Percentiles rank a stretch among this genome's conserved stretches.
phyloP scores from a whole-genome alignment of 2,797 vertebrate species.

The Lemur catta region DNA sequence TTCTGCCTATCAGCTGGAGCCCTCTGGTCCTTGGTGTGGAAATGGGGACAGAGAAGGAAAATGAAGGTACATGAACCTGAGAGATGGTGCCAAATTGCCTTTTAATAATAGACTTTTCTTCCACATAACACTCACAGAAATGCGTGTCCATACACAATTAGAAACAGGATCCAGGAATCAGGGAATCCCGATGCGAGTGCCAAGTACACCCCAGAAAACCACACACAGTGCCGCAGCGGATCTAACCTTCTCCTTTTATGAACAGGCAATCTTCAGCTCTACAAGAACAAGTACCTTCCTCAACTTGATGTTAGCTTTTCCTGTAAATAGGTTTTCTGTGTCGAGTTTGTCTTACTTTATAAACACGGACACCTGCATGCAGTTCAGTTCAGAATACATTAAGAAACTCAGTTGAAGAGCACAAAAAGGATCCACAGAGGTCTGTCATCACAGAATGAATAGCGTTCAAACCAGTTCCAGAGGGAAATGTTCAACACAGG shows the following conservation, averaged over 20 bases:
- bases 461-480: neutral
- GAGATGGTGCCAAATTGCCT: neutral
- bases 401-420: neutral
- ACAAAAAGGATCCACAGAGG: neutral
- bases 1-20: neutral
- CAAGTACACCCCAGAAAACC: neutral
- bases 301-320: neutral
- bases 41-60: neutral
- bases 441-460: neutral
- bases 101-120: neutral
- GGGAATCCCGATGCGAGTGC: neutral
- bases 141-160: neutral
- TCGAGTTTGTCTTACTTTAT: neutral
- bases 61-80: neutral
- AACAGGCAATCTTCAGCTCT: neutral
- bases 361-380: neutral
- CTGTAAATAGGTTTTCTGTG: neutral
- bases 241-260: neutral
- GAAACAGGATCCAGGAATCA: neutral
- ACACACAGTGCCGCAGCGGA: neutral
- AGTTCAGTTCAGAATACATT: neutral
- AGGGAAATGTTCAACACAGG: neutral
- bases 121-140: neutral
- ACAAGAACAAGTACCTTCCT: neutral
- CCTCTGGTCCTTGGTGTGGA: neutral